Base-by-base conservation (phyloP, 2,888 invertebrate genomes). In the Metellina segmentata region DNA sequence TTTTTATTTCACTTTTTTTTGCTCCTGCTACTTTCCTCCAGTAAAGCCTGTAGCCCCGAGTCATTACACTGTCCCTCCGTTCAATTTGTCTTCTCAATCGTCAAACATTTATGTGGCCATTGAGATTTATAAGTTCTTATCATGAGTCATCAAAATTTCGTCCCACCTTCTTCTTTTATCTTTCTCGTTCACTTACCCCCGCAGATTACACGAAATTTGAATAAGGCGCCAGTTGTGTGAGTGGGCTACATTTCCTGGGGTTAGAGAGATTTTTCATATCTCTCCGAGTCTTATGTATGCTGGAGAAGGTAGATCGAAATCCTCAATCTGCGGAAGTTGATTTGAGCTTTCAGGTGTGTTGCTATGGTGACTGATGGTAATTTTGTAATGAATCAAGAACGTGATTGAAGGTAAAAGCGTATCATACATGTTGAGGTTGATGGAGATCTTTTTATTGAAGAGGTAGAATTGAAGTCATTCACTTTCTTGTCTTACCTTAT, bases 91-190 rank as follows among this genome's bases (percentile, higher is more conserved):
- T 79, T 78, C 70, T 51, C 74, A 90, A 85, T 90, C 90, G 75
- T 86, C 81, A 86, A 86, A 86, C 85, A 90, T 90, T 90, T 90
- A 90, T 90, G 85, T 81, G 81, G 74, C 82, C 77, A 82, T 78
- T 75, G 91, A 91, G 91, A 91, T 91, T 91, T 87, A 91, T 82
- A 87, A 91, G 77, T 82, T 82, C 91, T 91, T 91, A 91, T 91
- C 86, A 91, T 91, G 87, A 86, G 86, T 91, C 91, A 91, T 91
- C 91, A 87, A 91, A 61, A 81, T 91, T 91, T 87, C 74, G 72
- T 77, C 77, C 74, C 52, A 16, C 48, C 72, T 53, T 53, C 72
- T 53, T 53, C 53, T 75, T 75, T 75, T 79, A 61, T 53, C 74
- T 81, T 53, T 61, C 52, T 48, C 61, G 53, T 51, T 51, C 82